Percentiles rank a stretch among this genome's conserved stretches.
Conservation (phyloP, 2,797 vertebrate genomes). For the Poecile montanus region DNA sequence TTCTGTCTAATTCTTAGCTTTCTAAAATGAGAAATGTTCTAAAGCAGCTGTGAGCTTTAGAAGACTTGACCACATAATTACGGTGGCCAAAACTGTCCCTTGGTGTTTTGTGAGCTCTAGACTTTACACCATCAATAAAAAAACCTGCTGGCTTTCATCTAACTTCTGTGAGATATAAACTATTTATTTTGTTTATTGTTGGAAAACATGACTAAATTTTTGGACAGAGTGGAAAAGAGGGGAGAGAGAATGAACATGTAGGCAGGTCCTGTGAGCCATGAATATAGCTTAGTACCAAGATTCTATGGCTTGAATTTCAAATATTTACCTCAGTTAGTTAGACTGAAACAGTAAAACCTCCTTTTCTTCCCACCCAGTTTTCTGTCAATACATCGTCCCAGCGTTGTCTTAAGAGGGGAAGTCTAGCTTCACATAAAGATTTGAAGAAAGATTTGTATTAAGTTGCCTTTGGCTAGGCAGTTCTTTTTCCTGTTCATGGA, state of each 20-base stretch:
- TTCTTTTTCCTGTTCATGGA: neutral
- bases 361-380: neutral
- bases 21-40: neutral
- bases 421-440: neutral
- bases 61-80: neutral
- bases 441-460: neutral
- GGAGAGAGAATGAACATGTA: neutral
- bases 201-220: neutral
- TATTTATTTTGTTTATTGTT: neutral
- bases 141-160: neutral
- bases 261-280: neutral
- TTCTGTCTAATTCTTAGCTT: neutral
- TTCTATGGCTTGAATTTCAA: neutral
- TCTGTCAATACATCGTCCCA: neutral
- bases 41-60: neutral
- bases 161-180: neutral
- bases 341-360: neutral
- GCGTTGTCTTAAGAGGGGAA: rapidly evolving
- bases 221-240: neutral
- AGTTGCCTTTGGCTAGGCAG: neutral
- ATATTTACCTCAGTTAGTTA: neutral
- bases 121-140: neutral
- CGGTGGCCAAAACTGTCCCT: neutral
- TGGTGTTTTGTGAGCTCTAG: neutral
- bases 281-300: neutral